Evolutionary conservation across 2,113 vertebrate species (phyloP).

Genomic region (Pan troglodytes): NHGRI_mPanTro3-v2.1_pri NC_072411.2:21265501-21266000

Average conservation of each 20-base stretch:
- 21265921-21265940: neutral
- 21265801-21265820: neutral
- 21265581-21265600: neutral
- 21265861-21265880: neutral
- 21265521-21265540: neutral
- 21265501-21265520: neutral
- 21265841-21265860: neutral
- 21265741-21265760: neutral
- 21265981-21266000: conserved; percentile 60
- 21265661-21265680: conserved; percentile 1
- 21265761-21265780: neutral
- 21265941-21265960: conserved; percentile 38
- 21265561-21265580: neutral
- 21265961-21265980: conserved; percentile 24
- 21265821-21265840: neutral
- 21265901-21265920: neutral
- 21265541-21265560: neutral
- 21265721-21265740: neutral
- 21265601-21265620: neutral
- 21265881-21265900: neutral
- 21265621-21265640: neutral
- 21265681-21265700: conserved; percentile 38
- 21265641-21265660: neutral
- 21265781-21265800: neutral
- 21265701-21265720: conserved; percentile 32